phyloP scores from a whole-genome alignment of 2,797 vertebrate species.

The Enteromius trimaculatus region DNA sequence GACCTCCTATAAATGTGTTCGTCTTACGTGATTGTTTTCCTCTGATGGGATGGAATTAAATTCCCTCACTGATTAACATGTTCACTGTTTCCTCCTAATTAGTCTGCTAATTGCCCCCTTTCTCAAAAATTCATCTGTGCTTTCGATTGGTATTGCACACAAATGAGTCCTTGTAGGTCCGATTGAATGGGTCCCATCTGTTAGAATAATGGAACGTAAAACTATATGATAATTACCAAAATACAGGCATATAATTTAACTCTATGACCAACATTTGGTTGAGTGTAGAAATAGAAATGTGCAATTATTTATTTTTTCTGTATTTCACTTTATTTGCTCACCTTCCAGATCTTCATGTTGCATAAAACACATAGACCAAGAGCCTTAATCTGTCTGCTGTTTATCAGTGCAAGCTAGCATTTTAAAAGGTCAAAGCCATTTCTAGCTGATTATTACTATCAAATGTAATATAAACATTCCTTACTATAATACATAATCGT shows the following conservation, averaged over 20 bases:
- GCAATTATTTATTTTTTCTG: not conserved
- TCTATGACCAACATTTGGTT: constrained; percentile 1
- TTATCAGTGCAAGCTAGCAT: not conserved
- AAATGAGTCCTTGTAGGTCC: constrained; percentile 65
- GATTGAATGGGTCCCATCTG: constrained; percentile 48
- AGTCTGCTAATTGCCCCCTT: constrained; percentile 74
- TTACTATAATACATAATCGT: constrained; percentile 12
- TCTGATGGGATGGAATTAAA: constrained; percentile 37
- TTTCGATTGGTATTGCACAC: constrained; percentile 74
- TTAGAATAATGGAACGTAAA: constrained; percentile 46
- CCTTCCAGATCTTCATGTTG: not conserved
- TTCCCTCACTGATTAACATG: constrained; percentile 69
- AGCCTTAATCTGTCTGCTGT: not conserved
- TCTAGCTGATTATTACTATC: not conserved
- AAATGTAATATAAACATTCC: constrained; percentile 3
- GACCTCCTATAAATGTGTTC: constrained; percentile 36
- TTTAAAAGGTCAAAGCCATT: constrained; percentile 29
- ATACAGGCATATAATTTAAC: constrained; percentile 33
- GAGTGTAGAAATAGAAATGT: constrained; percentile 13
- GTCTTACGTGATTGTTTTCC: constrained; percentile 35
- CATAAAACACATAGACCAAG: not conserved
- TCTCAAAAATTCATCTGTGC: constrained; percentile 74
- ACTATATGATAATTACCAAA: constrained; percentile 48
- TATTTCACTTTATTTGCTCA: not conserved
- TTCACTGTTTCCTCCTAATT: constrained; percentile 74